Evolutionary conservation across 2,888 invertebrate species (phyloP), one percentile per base, ranked within the genome.

Genomic region (Allophyes oxyacanthae): DNA sequence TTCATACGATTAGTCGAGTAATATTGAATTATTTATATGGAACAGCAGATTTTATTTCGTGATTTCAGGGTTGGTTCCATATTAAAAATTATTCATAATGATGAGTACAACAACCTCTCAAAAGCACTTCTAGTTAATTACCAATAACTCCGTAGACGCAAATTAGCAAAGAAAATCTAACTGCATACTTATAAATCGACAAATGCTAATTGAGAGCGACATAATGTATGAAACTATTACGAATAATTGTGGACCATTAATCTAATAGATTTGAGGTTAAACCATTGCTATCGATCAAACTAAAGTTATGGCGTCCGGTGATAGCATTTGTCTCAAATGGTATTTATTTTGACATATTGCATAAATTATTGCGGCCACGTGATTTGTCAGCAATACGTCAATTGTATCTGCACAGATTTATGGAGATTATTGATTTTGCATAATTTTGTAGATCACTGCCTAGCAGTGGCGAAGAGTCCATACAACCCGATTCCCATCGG

Each of bases 341-440:
- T 34, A 43, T 57, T 44, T 38, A 40, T 61, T 56, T 14, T 57
- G 66, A 59, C 65, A 56, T 6, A 26, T 49, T 37, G 48, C 65
- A 66, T 62, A 66, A 62, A 62, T 72, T 72, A 72, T 55, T 14
- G 64, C 57, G 42, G 37, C 30, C 36, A 45, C 41, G 26, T 34
- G 11, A 52, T 37, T 25, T 41, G 62, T 45, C 34, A 34, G 32
- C 44, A 37, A 43, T 50, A 61, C 42, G 57, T 67, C 64, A 57
- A 46, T 41, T 50, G 40, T 44, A 49, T 43, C 46, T 45, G 28
- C 53, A 36, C 37, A 42, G 64, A 64, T 71, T 32, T 34, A 48
- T 51, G 40, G 30, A 10, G 8, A 14, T 8, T 32, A 64, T 64
- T 52, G 44, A 41, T 64, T 64, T 59, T 49, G 48, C 28, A 59